phyloP scores from a whole-genome alignment of 2,888 invertebrate genomes.

The Rotaria macrura region DNA sequence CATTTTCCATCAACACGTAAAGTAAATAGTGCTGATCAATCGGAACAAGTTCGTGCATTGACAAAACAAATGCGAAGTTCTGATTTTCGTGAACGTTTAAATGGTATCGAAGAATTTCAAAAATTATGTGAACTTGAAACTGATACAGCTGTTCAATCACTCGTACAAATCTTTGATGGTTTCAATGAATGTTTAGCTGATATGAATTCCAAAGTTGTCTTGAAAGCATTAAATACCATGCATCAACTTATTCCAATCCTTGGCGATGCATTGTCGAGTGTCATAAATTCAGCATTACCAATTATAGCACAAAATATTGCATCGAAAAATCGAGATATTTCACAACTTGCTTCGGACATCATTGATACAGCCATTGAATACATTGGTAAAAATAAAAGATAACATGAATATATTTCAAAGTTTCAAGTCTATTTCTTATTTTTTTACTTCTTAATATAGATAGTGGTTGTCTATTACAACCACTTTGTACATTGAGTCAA shows the following conservation, averaged over 20 bases:
- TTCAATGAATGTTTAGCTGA: constrained; percentile 47
- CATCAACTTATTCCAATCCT: constrained; percentile 31
- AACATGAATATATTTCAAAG: no score
- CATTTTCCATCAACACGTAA: not conserved
- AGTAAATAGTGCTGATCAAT: not conserved
- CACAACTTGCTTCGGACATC: constrained; percentile 31
- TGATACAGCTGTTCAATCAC: constrained; percentile 39
- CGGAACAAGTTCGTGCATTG: constrained; percentile 41
- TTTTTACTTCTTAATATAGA: not conserved
- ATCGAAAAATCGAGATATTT: constrained; percentile 33
- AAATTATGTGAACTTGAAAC: constrained; percentile 43
- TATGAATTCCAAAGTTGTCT: constrained; percentile 49
- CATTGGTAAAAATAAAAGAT: no score
- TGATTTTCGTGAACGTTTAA: constrained; percentile 46
- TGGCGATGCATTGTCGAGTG: constrained; percentile 24
- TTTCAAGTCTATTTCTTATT: no score
- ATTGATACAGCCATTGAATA: constrained; percentile 31
- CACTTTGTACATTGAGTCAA: constrained; percentile 24
- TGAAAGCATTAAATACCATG: constrained; percentile 41
- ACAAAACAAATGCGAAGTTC: constrained; percentile 39
- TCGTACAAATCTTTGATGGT: constrained; percentile 49
- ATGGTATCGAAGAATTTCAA: constrained; percentile 42
- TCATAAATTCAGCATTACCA: constrained; percentile 25
- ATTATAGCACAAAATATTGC: constrained; percentile 32
- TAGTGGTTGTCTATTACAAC: constrained; percentile 27